Evolutionary conservation across 2,797 vertebrate species (phyloP).

Genomic region (Darevskia nairensis): DNA sequence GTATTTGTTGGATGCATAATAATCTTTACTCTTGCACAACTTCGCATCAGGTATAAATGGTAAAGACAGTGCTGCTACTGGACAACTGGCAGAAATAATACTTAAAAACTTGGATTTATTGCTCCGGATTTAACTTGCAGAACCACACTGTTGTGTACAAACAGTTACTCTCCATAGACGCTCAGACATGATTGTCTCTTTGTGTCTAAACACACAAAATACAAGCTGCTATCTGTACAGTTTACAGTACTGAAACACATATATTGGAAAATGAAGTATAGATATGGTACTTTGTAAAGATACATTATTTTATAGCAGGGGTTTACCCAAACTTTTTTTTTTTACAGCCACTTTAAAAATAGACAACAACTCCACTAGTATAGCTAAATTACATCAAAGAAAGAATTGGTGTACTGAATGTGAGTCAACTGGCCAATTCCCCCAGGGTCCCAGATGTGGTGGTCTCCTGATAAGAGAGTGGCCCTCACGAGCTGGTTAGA

Average conservation of each 20-base stretch:
- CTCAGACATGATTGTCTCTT: constrained; percentile 95
- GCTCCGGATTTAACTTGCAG: constrained; percentile 83
- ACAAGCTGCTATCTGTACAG: constrained; percentile 92
- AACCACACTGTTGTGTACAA: constrained; percentile 81
- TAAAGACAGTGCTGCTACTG: constrained; percentile 73
- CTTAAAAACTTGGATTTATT: constrained; percentile 87
- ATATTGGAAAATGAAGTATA: constrained; percentile 97
- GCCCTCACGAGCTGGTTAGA: constrained; percentile 5
- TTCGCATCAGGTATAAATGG: constrained; percentile 72
- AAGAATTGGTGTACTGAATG: constrained; percentile 77
- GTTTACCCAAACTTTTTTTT: constrained; percentile 83
- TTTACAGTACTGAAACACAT: constrained; percentile 97
- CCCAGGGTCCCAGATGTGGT: constrained; percentile 70
- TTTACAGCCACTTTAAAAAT: constrained; percentile 87
- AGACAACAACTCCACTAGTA: constrained; percentile 87
- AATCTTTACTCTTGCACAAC: constrained; percentile 67
- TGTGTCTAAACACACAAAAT: constrained; percentile 87
- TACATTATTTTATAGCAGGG: constrained; percentile 97
- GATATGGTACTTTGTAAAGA: constrained; percentile 97
- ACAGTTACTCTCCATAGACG: constrained; percentile 83
- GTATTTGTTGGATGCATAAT: constrained; percentile 61
- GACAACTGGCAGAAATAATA: constrained; percentile 79
- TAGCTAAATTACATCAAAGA: constrained; percentile 85
- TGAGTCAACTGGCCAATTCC: constrained; percentile 80
- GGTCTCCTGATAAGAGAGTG: constrained; percentile 46